A percentile compares a stretch with the other conserved stretches of the same genome.
Evolutionary conservation across 1,140 invertebrate genomes (phyloP).

Genomic region (Apis florea): DNA sequence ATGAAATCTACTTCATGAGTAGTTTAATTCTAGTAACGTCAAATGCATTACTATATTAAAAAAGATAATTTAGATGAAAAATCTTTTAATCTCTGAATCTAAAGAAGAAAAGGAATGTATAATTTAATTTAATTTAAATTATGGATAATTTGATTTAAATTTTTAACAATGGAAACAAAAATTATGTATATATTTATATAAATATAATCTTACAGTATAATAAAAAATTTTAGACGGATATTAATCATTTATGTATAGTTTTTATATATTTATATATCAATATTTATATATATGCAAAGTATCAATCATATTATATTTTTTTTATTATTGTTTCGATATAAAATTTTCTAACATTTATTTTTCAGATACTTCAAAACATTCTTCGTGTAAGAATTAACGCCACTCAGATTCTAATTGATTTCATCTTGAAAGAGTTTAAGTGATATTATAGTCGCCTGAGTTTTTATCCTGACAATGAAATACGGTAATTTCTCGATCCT

Average conservation of each 20-base stretch:
- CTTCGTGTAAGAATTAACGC: background rate
- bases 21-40: background rate
- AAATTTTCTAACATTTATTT: background rate
- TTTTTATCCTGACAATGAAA: slow-evolving; percentile 11
- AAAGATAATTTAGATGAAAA: background rate
- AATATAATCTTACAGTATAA: no score
- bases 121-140: no score
- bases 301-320: no score
- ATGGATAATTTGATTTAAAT: background rate
- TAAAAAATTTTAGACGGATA: no score
- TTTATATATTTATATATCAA: no score
- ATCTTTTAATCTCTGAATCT: background rate
- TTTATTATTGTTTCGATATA: no score
- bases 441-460: background rate
- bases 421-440: slow-evolving; percentile 7
- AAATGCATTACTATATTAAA: background rate
- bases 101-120: background rate
- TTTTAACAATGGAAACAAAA: background rate
- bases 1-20: background rate
- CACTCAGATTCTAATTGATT: slow-evolving; percentile 13
- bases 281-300: no score
- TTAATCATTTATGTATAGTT: no score
- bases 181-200: no score
- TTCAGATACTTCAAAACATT: background rate
- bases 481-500: background rate